Conservation (phyloP, 2,113 vertebrate species). For the Sminthopsis crassicaudata region DNA sequence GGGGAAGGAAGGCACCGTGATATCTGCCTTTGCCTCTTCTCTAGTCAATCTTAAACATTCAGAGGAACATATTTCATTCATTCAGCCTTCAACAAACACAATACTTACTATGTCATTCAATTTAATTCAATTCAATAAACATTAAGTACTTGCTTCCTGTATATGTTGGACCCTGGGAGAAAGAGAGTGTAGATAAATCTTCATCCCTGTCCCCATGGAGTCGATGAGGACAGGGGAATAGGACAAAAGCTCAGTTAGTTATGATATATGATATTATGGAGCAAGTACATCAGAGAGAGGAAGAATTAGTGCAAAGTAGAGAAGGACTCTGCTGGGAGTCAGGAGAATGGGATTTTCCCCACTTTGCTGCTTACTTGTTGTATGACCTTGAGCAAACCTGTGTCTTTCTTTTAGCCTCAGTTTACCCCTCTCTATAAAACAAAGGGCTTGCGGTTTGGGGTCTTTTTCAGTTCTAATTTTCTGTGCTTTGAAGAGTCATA, state of each 20-base stretch:
- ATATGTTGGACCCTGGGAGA: neutral
- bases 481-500: neutral
- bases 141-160: neutral
- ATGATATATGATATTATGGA: neutral
- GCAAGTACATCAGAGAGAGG: neutral
- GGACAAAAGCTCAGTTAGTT: neutral
- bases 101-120: neutral
- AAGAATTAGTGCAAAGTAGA: neutral
- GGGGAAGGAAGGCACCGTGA: neutral
- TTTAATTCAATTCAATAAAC: neutral
- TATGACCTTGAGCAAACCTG: neutral
- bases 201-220: neutral
- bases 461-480: neutral
- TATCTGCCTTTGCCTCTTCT: neutral
- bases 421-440: neutral
- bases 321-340: neutral
- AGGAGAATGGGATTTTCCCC: neutral
- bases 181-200: neutral
- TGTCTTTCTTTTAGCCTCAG: neutral
- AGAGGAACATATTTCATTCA: neutral
- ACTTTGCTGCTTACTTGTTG: neutral
- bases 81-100: neutral
- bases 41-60: neutral
- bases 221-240: neutral
- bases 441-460: neutral